Evolutionary conservation across 2,888 invertebrate species (phyloP), one percentile per base, ranked within the genome.

Genomic region (Agrochola macilenta): DNA sequence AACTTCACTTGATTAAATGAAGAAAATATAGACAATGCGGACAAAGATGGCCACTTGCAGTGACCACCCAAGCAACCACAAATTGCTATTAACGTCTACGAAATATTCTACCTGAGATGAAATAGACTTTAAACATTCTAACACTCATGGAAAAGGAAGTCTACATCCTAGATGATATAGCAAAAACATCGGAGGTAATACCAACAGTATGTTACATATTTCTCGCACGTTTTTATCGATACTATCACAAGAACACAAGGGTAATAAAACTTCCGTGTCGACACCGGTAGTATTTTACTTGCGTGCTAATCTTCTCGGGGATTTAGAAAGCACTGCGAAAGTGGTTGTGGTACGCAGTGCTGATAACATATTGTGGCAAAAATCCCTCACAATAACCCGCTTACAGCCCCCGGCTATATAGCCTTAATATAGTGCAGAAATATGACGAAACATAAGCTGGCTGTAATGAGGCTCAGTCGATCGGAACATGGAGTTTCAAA

Each of bases 241-340:
- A 82, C 20, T 74, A 88, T 88, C 84, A 82, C 76, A 76, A 69
- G 79, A 87, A 83, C 81, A 81, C 86, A 85, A 85, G 72, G 74
- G 81, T 77, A 82, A 83, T 87, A 88, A 88, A 87, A 79, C 85
- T 88, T 91, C 90, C 83, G 79, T 83, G 79, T 85, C 83, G 82
- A 87, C 87, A 78, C 86, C 79, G 88, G 85, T 84, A 85, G 88
- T 88, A 88, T 89, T 90, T 87, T 86, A 87, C 86, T 89, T 91
- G 91, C 88, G 88, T 92, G 90, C 89, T 94, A 94, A 95, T 95
- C 94, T 93, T 93, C 92, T 89, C 87, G 88, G 82, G 92, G 90
- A 94, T 94, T 95, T 95, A 95, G 95, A 95, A 95, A 95, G 95
- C 91, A 87, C 89, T 89, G 92, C 90, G 94, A 94, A 95, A 94